These are phyloP conservation scores for Gopherus evgoodei DNA, from an alignment of 2,113 vertebrate species.

Conservation along the genomic window DNA sequence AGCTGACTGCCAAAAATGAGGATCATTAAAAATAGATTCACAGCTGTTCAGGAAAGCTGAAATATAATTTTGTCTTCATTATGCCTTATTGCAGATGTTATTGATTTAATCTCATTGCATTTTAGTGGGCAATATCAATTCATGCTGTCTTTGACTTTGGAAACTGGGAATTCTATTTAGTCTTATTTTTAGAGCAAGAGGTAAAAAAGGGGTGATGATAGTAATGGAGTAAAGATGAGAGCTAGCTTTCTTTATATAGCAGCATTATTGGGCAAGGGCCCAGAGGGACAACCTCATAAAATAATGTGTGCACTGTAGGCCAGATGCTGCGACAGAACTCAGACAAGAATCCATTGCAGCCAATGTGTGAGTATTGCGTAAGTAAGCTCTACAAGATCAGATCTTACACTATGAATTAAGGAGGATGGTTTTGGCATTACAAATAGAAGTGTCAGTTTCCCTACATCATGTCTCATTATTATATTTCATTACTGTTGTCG, in stretches of 20 bases:
- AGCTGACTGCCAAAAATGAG: conserved; percentile 85
- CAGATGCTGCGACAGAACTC: not conserved
- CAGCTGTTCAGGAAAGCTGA: conserved; percentile 84
- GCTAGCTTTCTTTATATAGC: not conserved
- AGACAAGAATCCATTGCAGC: not conserved
- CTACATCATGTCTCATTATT: not conserved
- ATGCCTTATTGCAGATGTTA: conserved; percentile 88
- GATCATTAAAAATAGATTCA: conserved; percentile 87
- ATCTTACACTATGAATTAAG: not conserved
- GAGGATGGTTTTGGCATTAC: not conserved
- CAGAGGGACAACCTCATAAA: not conserved
- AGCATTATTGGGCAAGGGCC: conserved; percentile 32
- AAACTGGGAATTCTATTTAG: conserved; percentile 72
- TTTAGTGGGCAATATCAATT: conserved; percentile 77
- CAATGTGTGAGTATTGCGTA: not conserved
- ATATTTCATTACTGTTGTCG: not conserved
- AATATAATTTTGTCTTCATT: conserved; percentile 88
- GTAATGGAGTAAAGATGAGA: conserved; percentile 10
- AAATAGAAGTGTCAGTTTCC: not conserved
- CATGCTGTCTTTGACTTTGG: conserved; percentile 74
- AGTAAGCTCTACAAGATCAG: not conserved
- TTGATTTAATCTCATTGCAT: conserved; percentile 81
- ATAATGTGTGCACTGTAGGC: not conserved
- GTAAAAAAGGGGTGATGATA: not conserved
- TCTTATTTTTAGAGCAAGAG: conserved; percentile 47